These are phyloP conservation scores for Chloroclysta siterata DNA, from an alignment of 2,888 invertebrate genomes.

Conservation along the genomic window DNA sequence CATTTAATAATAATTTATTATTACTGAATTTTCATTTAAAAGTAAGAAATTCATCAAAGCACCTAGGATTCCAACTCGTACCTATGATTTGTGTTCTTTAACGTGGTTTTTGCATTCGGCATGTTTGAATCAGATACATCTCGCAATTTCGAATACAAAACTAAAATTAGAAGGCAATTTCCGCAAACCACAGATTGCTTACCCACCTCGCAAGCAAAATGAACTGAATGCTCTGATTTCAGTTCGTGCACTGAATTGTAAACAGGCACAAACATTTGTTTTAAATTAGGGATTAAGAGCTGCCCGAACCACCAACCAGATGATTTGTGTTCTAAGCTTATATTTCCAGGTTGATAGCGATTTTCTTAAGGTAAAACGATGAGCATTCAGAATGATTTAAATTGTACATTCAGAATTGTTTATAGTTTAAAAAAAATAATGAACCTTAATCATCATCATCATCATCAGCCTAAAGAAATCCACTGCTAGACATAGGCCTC, in stretches of 20 bases:
- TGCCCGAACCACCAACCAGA: not conserved
- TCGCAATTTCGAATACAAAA: not conserved
- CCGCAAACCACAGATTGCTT: slow-evolving; percentile 16
- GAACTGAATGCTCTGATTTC: slow-evolving; percentile 20
- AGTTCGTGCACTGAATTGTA: slow-evolving; percentile 25
- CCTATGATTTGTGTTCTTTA: too few species aligned
- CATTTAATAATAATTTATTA: too few species aligned
- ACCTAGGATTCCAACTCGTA: too few species aligned
- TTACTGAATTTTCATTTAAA: too few species aligned
- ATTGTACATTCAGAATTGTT: too few species aligned
- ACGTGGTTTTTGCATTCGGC: too few species aligned
- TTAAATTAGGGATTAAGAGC: slow-evolving; percentile 22
- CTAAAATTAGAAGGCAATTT: slow-evolving; percentile 15
- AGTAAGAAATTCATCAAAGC: too few species aligned
- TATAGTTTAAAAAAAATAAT: too few species aligned
- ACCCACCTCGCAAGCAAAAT: slow-evolving; percentile 22
- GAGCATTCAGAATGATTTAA: too few species aligned
- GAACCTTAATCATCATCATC: too few species aligned
- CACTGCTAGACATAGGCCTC: too few species aligned
- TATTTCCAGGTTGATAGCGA: not conserved
- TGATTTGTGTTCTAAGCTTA: not conserved
- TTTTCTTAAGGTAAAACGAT: not conserved
- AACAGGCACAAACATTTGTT: slow-evolving; percentile 27
- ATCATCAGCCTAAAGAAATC: too few species aligned
- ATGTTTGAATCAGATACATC: not conserved